Percentiles rank a stretch among this genome's conserved stretches.
Conservation (phyloP, 23 tunicate species). For the Botrylloides violaceus region DNA sequence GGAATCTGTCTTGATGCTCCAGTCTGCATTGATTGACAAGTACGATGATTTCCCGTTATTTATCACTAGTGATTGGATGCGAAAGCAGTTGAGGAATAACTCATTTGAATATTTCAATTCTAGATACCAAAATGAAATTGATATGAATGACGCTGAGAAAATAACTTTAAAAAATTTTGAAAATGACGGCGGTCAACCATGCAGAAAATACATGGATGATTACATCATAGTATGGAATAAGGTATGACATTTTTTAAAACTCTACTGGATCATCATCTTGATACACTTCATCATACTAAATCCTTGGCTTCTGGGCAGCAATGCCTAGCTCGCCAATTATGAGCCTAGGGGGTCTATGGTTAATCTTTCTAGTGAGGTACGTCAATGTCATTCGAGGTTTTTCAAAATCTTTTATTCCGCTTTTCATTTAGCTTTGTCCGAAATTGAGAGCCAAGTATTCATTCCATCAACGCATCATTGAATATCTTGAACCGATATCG, state of each 20-base stretch:
- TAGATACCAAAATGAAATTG: constrained; percentile 62
- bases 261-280: too few relatives aligned
- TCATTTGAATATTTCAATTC: background rate
- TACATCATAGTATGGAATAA: constrained; percentile 72
- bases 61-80: too few relatives aligned
- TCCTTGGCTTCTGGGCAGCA: background rate
- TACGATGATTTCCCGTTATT: background rate
- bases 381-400: too few relatives aligned
- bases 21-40: constrained; percentile 39
- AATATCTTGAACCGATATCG: constrained; percentile 24
- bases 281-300: background rate
- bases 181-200: constrained; percentile 25
- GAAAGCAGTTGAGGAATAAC: background rate
- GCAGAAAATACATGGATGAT: constrained; percentile 14
- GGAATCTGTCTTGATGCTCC: constrained; percentile 16
- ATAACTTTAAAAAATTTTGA: constrained; percentile 28
- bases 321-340: constrained; percentile 1
- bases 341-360: too few relatives aligned
- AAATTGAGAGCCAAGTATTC: background rate
- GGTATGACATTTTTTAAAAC: too few relatives aligned
- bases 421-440: background rate
- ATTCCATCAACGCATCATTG: background rate
- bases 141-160: constrained; percentile 50
- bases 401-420: too few relatives aligned
- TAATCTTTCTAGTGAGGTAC: too few relatives aligned